Percentiles rank a stretch among this genome's conserved stretches.
phyloP scores from a whole-genome alignment of 2,888 invertebrate genomes.

The Bibio marci region DNA sequence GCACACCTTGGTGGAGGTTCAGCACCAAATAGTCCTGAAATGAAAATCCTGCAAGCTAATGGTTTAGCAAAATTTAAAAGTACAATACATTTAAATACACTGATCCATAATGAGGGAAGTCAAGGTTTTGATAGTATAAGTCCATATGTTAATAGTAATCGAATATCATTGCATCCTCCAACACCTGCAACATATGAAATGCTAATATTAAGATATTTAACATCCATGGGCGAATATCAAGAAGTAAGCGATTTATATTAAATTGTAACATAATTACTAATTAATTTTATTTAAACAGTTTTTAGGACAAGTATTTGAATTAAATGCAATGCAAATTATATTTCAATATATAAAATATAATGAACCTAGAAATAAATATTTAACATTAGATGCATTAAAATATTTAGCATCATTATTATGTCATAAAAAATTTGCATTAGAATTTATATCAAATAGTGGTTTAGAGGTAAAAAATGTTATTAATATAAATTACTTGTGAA shows the following conservation, averaged over 20 bases:
- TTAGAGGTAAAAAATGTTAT: constrained; percentile 42
- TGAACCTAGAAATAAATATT: constrained; percentile 73
- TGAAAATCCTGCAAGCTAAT: constrained; percentile 2
- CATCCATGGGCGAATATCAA: constrained; percentile 95
- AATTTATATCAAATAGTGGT: constrained; percentile 81
- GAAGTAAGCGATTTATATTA: constrained; percentile 37
- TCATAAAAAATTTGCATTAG: constrained; percentile 95
- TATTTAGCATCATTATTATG: constrained; percentile 87
- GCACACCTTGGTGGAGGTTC: constrained; percentile 31
- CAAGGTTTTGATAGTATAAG: constrained; percentile 12
- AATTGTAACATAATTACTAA: constrained; percentile 2
- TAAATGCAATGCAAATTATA: constrained; percentile 78
- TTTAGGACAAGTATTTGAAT: constrained; percentile 82
- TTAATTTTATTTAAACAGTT: constrained; percentile 35
- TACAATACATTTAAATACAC: constrained; percentile 2
- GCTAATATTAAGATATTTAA: constrained; percentile 83
- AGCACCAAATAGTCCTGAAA: constrained; percentile 24
- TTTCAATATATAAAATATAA: constrained; percentile 78
- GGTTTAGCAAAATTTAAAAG: constrained; percentile 4
- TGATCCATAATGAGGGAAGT: constrained; percentile 6
- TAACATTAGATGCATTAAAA: constrained; percentile 93
- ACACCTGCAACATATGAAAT: constrained; percentile 80
- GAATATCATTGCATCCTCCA: constrained; percentile 78
- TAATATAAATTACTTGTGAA: too few relatives aligned
- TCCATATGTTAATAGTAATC: constrained; percentile 16